phyloP scores from a whole-genome alignment of 2,888 invertebrate species.

The Pheosia tremula region DNA sequence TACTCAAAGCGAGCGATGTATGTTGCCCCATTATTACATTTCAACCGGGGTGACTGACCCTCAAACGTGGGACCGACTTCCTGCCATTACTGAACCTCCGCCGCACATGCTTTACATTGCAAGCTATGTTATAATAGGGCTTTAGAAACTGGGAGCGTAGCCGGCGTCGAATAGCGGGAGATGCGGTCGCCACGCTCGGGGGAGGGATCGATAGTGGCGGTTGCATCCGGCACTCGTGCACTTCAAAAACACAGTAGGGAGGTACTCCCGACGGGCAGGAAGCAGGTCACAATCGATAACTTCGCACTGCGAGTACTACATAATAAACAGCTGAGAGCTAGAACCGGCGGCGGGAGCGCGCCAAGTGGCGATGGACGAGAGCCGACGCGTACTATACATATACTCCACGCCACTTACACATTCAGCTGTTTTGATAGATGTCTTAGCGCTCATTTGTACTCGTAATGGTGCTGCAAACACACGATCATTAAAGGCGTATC shows the following conservation, averaged over 20 bases:
- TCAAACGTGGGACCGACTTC: slow-evolving; percentile 18
- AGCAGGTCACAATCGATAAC: slow-evolving; percentile 7
- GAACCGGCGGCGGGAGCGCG: not conserved
- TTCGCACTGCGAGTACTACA: not conserved
- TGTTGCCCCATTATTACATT: slow-evolving; percentile 5
- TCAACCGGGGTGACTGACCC: slow-evolving; percentile 32
- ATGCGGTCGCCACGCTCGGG: slow-evolving; percentile 3
- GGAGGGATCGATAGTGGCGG: slow-evolving; percentile 6
- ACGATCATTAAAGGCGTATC: not conserved
- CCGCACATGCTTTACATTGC: slow-evolving; percentile 18
- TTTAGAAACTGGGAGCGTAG: slow-evolving; percentile 13
- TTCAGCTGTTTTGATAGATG: slow-evolving; percentile 1
- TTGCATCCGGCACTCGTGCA: slow-evolving; percentile 14
- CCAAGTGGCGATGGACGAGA: not conserved
- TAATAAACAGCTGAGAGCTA: not conserved
- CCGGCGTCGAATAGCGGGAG: slow-evolving; percentile 12
- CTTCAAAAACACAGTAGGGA: slow-evolving; percentile 7
- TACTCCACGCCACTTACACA: not conserved
- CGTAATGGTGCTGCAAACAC: not conserved
- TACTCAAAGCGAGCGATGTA: slow-evolving; percentile 12
- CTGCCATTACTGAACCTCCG: slow-evolving; percentile 29
- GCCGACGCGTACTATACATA: not conserved
- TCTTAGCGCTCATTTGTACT: not conserved
- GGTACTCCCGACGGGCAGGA: slow-evolving; percentile 12
- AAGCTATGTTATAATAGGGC: slow-evolving; percentile 15